These are phyloP conservation scores for Himalopsyche anomala DNA, from an alignment of 2,888 invertebrate genomes.

Conservation along the genomic window DNA sequence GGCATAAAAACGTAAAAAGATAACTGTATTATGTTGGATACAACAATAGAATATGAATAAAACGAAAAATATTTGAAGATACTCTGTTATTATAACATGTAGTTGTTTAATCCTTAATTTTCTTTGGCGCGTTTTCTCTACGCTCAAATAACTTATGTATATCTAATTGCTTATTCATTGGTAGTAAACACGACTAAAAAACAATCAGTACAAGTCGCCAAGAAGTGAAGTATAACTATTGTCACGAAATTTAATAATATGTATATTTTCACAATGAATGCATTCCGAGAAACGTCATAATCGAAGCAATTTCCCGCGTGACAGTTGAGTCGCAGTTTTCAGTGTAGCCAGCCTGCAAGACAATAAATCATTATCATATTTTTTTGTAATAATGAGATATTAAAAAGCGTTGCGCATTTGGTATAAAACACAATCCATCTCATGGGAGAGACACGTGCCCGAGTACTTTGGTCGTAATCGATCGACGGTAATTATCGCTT, in stretches of 20 bases:
- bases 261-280: too few relatives aligned
- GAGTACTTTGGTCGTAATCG: not conserved
- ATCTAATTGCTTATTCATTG: not conserved
- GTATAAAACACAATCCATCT: not conserved
- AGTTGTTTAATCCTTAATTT: too few relatives aligned
- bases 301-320: not conserved
- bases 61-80: too few relatives aligned
- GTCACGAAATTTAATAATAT: too few relatives aligned
- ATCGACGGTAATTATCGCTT: not conserved
- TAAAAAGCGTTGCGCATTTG: slow-evolving; percentile 11
- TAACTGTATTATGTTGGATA: too few relatives aligned
- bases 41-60: not conserved
- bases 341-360: not conserved
- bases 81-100: too few relatives aligned
- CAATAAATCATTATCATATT: slow-evolving; percentile 23
- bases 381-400: slow-evolving; percentile 36
- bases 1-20: too few relatives aligned
- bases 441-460: not conserved
- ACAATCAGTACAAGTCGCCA: not conserved
- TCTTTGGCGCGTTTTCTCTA: too few relatives aligned
- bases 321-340: not conserved
- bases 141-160: too few relatives aligned
- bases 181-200: not conserved
- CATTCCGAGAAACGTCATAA: too few relatives aligned
- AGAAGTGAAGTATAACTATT: too few relatives aligned